phyloP scores from a whole-genome alignment of 2,113 vertebrate species.

The Symphodus melops region DNA sequence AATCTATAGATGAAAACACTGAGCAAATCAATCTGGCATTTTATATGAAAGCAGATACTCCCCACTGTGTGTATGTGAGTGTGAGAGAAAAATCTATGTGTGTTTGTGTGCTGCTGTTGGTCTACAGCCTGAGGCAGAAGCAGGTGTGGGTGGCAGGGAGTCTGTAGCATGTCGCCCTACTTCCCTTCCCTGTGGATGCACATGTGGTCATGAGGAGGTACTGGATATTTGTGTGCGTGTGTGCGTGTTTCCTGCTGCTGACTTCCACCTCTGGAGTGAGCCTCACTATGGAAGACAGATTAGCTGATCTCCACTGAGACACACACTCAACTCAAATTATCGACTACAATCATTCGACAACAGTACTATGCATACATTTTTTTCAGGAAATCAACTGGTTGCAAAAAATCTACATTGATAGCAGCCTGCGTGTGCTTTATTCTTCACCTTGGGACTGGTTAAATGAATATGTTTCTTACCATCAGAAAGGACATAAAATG shows the following conservation, averaged over 20 bases:
- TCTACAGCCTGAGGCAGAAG: constrained; percentile 31
- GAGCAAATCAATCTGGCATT: neutral
- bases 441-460: neutral
- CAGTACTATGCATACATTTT: neutral
- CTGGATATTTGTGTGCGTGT: neutral
- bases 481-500: neutral
- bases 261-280: constrained; percentile 25
- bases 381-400: neutral
- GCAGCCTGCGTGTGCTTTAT: neutral
- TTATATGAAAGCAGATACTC: constrained; percentile 3
- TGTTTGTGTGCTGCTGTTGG: constrained; percentile 9
- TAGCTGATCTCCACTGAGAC: constrained; percentile 26
- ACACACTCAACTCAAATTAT: neutral
- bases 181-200: constrained; percentile 51
- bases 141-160: constrained; percentile 56
- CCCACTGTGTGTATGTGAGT: constrained; percentile 8
- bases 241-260: constrained; percentile 10
- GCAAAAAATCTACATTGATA: neutral
- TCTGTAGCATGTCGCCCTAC: constrained; percentile 33
- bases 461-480: neutral
- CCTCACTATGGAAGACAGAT: constrained; percentile 23
- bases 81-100: neutral
- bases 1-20: neutral
- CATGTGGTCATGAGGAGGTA: constrained; percentile 12
- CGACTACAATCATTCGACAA: neutral